These are phyloP conservation scores for Cheilosia grossa DNA, from an alignment of 2,888 invertebrate species.

Conservation along the genomic window DNA sequence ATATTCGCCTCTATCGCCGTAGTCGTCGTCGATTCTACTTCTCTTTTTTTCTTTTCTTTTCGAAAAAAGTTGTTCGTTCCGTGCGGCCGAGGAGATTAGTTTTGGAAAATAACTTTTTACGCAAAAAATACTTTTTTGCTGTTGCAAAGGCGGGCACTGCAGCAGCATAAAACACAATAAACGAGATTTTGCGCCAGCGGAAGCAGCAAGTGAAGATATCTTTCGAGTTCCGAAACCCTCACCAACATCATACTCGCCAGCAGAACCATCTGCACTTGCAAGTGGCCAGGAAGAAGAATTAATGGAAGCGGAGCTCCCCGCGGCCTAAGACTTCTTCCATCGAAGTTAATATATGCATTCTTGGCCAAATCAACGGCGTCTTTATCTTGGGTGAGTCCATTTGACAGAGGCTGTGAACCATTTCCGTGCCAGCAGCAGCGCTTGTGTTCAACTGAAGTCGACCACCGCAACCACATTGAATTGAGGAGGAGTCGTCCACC, in stretches of 20 bases:
- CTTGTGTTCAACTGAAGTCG: conserved; percentile 58
- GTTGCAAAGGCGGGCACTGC: conserved; percentile 53
- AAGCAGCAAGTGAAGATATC: conserved; percentile 47
- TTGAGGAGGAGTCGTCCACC: conserved; percentile 45
- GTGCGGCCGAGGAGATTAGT: conserved; percentile 62
- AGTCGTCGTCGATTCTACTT: conserved; percentile 50
- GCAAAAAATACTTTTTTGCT: conserved; percentile 46
- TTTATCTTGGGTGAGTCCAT: conserved; percentile 46
- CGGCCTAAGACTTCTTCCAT: conserved; percentile 58
- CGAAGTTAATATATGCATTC: conserved; percentile 50
- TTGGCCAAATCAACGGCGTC: conserved; percentile 39
- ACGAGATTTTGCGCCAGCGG: conserved; percentile 26
- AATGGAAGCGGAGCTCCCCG: conserved; percentile 63
- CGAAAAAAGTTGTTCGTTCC: conserved; percentile 67
- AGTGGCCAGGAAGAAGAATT: conserved; percentile 63
- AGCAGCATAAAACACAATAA: conserved; percentile 33
- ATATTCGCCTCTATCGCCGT: conserved; percentile 58
- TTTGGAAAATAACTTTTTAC: conserved; percentile 61
- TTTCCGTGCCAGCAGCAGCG: conserved; percentile 55
- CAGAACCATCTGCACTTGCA: conserved; percentile 59
- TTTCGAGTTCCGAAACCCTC: conserved; percentile 7
- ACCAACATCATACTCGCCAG: conserved; percentile 44
- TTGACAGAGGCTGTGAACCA: conserved; percentile 54
- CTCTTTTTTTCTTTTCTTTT: conserved; percentile 59
- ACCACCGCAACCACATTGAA: conserved; percentile 35